These are phyloP conservation scores for Mesocricetus auratus DNA, from an alignment of 2,113 vertebrate genomes.

Conservation along the genomic window DNA sequence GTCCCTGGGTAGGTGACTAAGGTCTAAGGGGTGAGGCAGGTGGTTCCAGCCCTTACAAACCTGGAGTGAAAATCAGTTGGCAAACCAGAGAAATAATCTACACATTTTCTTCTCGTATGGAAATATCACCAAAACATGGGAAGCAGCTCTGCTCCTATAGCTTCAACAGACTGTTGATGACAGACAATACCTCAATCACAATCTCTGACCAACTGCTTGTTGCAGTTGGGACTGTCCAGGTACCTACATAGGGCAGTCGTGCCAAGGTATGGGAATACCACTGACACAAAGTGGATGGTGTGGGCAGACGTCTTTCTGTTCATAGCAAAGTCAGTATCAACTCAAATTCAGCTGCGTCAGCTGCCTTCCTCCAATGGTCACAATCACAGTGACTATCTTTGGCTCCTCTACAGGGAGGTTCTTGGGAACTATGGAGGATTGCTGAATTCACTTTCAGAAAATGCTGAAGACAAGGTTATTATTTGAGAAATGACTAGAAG, in stretches of 20 bases:
- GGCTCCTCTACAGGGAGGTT: background rate
- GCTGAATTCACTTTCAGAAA: background rate
- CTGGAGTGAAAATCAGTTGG: background rate
- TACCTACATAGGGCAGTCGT: accelerated
- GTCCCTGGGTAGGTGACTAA: background rate
- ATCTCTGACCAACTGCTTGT: background rate
- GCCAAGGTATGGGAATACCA: background rate
- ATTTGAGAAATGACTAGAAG: background rate
- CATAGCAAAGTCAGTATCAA: background rate
- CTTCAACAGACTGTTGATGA: background rate
- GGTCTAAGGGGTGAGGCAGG: background rate
- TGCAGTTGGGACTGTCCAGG: background rate
- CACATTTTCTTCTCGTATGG: background rate
- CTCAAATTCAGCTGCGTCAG: background rate
- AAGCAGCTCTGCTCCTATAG: accelerated
- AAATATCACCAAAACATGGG: accelerated
- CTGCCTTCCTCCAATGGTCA: background rate
- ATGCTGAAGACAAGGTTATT: accelerated
- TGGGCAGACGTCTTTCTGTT: background rate
- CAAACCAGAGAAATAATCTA: background rate
- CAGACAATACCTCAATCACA: background rate
- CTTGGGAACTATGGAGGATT: background rate
- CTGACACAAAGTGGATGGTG: background rate
- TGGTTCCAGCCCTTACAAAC: background rate
- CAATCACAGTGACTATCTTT: background rate